These are phyloP conservation scores for Nomada ferruginata DNA, from an alignment of 2,888 invertebrate genomes.

Conservation along the genomic window DNA sequence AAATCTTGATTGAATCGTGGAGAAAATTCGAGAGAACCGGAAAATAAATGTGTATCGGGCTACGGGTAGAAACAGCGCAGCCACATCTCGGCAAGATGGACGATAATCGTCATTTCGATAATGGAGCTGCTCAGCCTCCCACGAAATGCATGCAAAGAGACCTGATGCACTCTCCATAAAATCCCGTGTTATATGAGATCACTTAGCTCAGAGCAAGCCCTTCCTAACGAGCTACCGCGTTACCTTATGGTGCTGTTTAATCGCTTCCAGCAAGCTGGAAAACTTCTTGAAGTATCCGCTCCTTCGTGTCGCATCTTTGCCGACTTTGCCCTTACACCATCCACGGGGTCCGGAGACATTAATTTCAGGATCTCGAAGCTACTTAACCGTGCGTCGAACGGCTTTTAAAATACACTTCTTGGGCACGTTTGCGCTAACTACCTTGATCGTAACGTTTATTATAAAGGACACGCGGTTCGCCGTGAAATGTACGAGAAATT, in stretches of 20 bases:
- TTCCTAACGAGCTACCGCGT: slow-evolving; percentile 78
- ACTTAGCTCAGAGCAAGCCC: slow-evolving; percentile 78
- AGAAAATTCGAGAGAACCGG: slow-evolving; percentile 59
- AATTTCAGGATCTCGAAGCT: slow-evolving; percentile 31
- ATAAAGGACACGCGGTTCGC: not conserved
- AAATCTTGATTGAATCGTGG: slow-evolving; percentile 43
- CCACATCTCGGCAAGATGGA: slow-evolving; percentile 72
- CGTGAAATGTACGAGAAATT: slow-evolving; percentile 1
- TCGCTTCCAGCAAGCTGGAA: slow-evolving; percentile 58
- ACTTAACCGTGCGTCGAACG: slow-evolving; percentile 15
- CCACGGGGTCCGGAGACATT: slow-evolving; percentile 9
- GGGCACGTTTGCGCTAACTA: slow-evolving; percentile 10
- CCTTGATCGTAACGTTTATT: slow-evolving; percentile 6
- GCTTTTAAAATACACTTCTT: slow-evolving; percentile 35
- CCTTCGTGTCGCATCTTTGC: slow-evolving; percentile 52
- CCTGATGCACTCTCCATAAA: slow-evolving; percentile 84
- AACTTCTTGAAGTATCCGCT: slow-evolving; percentile 60
- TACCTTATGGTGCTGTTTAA: slow-evolving; percentile 66
- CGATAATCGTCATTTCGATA: slow-evolving; percentile 77
- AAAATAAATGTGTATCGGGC: slow-evolving; percentile 67
- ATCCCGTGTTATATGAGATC: slow-evolving; percentile 83
- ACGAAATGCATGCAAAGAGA: slow-evolving; percentile 79
- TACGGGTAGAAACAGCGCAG: slow-evolving; percentile 23
- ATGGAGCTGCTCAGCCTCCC: slow-evolving; percentile 73
- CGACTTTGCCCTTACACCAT: slow-evolving; percentile 7